Percentiles rank a stretch among this genome's conserved stretches.
Conservation (phyloP, 1,140 invertebrate species). For the Pachyrhynchus sulphureomaculatus region DNA sequence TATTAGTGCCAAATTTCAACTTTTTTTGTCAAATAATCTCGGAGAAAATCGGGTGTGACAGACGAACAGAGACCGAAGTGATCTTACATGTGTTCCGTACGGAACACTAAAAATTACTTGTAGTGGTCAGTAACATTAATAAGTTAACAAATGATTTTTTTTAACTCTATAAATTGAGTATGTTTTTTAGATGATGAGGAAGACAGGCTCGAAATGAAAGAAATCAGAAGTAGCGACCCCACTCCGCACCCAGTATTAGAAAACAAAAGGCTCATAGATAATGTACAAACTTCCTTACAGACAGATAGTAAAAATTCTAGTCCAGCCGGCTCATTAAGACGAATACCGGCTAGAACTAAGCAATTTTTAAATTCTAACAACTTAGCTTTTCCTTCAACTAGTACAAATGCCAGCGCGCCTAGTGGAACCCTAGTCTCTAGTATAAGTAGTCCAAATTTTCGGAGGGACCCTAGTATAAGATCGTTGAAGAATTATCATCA, state of each 20-base stretch:
- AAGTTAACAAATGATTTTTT: too few species aligned
- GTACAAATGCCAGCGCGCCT: conserved; percentile 8
- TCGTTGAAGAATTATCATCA: conserved; percentile 38
- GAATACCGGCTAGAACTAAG: not conserved
- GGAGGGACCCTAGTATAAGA: conserved; percentile 38
- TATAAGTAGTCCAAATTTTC: conserved; percentile 37
- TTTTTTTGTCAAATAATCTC: too few species aligned
- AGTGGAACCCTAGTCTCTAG: conserved; percentile 19
- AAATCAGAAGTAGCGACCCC: conserved; percentile 2
- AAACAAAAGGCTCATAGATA: conserved; percentile 1
- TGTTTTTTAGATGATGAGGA: conserved; percentile 21
- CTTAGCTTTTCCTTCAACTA: conserved; percentile 9
- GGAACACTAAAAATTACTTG: too few species aligned
- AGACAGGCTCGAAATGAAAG: conserved; percentile 26
- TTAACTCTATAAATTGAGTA: too few species aligned
- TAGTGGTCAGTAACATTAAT: too few species aligned
- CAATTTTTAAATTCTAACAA: not conserved
- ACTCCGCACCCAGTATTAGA: not conserved
- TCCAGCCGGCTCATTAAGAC: conserved; percentile 5
- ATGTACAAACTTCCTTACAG: too few species aligned
- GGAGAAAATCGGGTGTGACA: too few species aligned
- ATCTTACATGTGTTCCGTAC: too few species aligned
- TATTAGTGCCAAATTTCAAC: too few species aligned
- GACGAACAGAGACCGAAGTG: too few species aligned
- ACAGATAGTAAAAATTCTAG: conserved; percentile 9